Evolutionary conservation across 2,888 invertebrate species (phyloP), one percentile per base, ranked within the genome.

Genomic region (Noctua janthe): DNA sequence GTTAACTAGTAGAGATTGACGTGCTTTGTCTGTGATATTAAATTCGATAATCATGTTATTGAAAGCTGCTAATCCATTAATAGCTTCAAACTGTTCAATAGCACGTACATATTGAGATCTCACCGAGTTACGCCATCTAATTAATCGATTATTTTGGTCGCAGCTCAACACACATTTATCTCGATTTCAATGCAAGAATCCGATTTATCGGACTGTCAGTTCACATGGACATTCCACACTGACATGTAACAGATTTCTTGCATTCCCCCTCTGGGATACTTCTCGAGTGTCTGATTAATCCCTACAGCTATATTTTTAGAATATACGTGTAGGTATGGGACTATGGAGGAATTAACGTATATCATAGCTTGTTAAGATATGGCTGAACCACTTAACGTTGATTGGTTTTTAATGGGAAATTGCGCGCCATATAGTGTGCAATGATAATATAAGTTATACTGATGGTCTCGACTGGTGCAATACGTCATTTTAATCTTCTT

Each of bases 331-430:
- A 84, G 81, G 87, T 87, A 85, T 75, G 72, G 35, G 64, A 59
- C 80, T 59, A 72, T 74, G 66, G 20, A 84, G 70, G 83, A 84
- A 88, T 87, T 84, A 89, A 79, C 82, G 84, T 88, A 84, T 75
- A 91, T 91, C 86, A 88, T 89, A 84, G 86, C 85, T 81, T 87
- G 87, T 91, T 90, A 88, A 90, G 88, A 90, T 90, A 86, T 87
- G 88, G 74, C 76, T 80, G 72, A 71, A 77, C 87, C 89, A 90
- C 88, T 90, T 89, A 90, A 85, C 80, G 84, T 81, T 87, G 84
- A 92, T 91, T 87, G 88, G 78, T 87, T 89, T 92, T 91, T 90
- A 91, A 92, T 91, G 87, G 85, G 86, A 88, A 89, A 85, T 89
- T 82, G 84, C 86, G 82, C 84, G 70, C 66, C 78, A 81, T 83